Evolutionary conservation across 2,113 vertebrate genomes (phyloP).

Genomic region (Lophius piscatorius): DNA sequence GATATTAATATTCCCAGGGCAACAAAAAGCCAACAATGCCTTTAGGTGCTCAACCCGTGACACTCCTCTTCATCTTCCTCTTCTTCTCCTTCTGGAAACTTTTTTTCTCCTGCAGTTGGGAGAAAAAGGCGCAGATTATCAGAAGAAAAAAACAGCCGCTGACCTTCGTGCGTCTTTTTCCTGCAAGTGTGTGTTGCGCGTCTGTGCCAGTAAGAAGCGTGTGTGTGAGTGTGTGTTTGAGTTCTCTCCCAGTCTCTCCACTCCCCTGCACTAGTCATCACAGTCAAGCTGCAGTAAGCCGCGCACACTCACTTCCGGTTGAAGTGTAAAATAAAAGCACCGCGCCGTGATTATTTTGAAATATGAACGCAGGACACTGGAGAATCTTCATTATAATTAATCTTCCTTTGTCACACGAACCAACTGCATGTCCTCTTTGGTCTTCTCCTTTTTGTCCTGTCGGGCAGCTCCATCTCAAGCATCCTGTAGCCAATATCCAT

Average conservation of each 20-base stretch:
- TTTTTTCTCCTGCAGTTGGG: slow-evolving; percentile 36
- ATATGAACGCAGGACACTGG: too few species aligned
- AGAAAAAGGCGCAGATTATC: slow-evolving; percentile 18
- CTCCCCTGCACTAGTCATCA: slow-evolving; percentile 63
- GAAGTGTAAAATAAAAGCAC: slow-evolving; percentile 39
- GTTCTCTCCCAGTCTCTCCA: slow-evolving; percentile 62
- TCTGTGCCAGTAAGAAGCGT: slow-evolving; percentile 15
- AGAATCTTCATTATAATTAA: too few species aligned
- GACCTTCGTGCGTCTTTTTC: slow-evolving; percentile 58
- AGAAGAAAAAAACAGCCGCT: slow-evolving; percentile 21
- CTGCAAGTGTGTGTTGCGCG: slow-evolving; percentile 53
- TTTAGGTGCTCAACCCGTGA: too few species aligned
- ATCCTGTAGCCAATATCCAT: too few species aligned
- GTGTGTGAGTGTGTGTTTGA: slow-evolving; percentile 48
- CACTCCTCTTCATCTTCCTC: slow-evolving; percentile 26
- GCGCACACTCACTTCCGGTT: slow-evolving; percentile 20
- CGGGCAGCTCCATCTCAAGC: too few species aligned
- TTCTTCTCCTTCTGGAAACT: slow-evolving; percentile 48
- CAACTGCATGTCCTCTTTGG: too few species aligned
- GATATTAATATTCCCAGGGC: slow-evolving; percentile 17
- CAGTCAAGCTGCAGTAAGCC: not conserved
- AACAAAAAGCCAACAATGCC: too few species aligned
- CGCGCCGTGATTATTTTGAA: not conserved
- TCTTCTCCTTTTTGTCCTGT: too few species aligned
- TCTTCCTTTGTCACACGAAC: too few species aligned